These are phyloP conservation scores for Philotrypesis tridentata DNA, from an alignment of 1,140 invertebrate species.

Conservation along the genomic window DNA sequence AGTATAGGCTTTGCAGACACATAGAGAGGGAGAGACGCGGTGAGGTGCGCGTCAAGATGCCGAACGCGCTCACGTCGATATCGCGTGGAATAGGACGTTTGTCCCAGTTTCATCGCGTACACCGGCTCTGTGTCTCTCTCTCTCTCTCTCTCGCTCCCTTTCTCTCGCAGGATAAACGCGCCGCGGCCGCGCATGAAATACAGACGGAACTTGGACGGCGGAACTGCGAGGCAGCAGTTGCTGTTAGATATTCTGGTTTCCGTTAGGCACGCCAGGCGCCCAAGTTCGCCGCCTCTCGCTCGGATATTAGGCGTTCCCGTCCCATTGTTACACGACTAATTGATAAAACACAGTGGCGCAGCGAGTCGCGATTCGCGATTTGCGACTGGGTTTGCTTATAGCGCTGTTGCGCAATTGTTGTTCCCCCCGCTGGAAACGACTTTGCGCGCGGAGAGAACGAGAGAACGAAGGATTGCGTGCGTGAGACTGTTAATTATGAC, in stretches of 20 bases:
- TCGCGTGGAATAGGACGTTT: background rate
- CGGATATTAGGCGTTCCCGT: background rate
- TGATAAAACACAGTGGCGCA: background rate
- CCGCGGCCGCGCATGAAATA: background rate
- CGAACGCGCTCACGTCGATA: background rate
- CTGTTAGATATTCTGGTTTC: slow-evolving; percentile 5
- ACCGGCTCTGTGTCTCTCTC: no score
- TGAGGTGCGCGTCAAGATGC: no score
- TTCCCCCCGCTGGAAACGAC: background rate
- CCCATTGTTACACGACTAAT: slow-evolving; percentile 7
- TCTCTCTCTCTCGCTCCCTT: no score
- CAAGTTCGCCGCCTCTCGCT: background rate
- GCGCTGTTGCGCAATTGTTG: background rate
- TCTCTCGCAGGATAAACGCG: background rate
- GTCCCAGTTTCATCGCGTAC: background rate
- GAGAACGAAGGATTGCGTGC: background rate
- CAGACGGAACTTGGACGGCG: background rate
- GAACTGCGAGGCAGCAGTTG: background rate
- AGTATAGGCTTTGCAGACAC: no score
- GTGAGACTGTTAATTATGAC: background rate
- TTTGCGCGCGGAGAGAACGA: no score
- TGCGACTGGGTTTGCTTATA: no score
- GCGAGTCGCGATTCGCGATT: background rate
- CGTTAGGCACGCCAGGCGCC: background rate
- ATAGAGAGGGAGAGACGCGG: no score